Percentiles rank a stretch among this genome's conserved stretches.
phyloP scores from a whole-genome alignment of 92 coral and sea anemone genomes.

The Montipora capitata region DNA sequence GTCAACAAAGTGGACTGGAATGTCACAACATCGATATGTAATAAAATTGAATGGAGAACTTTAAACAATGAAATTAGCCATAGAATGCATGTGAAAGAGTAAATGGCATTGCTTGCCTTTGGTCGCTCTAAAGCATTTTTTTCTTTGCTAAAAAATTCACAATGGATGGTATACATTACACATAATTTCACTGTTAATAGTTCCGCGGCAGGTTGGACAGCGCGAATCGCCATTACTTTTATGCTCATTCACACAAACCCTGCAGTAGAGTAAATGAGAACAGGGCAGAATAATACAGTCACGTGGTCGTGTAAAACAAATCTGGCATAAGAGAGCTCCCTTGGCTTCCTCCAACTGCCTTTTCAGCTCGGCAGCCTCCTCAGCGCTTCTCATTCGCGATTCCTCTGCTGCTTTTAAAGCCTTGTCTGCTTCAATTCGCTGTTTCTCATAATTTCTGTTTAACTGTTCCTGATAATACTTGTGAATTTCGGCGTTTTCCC shows the following conservation, averaged over 20 bases:
- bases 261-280: slow-evolving; percentile 80
- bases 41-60: too few species aligned
- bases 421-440: not conserved
- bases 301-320: slow-evolving; percentile 73
- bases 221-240: slow-evolving; percentile 52
- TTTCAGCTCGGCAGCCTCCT: not conserved
- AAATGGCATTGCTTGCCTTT: too few species aligned
- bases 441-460: not conserved
- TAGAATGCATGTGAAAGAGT: too few species aligned
- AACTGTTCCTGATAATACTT: slow-evolving; percentile 1
- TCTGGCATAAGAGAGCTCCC: slow-evolving; percentile 65
- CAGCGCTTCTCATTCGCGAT: not conserved
- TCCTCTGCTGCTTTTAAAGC: slow-evolving; percentile 20
- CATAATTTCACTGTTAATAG: slow-evolving; percentile 71
- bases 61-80: too few species aligned
- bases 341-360: slow-evolving; percentile 40
- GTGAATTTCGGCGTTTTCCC: slow-evolving; percentile 11
- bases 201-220: slow-evolving; percentile 81
- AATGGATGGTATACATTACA: slow-evolving; percentile 55
- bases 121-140: too few species aligned
- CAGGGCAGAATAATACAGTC: slow-evolving; percentile 86
- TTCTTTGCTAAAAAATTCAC: too few species aligned
- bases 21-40: too few species aligned
- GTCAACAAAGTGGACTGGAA: too few species aligned
- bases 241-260: slow-evolving; percentile 62